Base-by-base conservation (phyloP, 1,140 invertebrate species). In the Ostrea denselamellosa region DNA sequence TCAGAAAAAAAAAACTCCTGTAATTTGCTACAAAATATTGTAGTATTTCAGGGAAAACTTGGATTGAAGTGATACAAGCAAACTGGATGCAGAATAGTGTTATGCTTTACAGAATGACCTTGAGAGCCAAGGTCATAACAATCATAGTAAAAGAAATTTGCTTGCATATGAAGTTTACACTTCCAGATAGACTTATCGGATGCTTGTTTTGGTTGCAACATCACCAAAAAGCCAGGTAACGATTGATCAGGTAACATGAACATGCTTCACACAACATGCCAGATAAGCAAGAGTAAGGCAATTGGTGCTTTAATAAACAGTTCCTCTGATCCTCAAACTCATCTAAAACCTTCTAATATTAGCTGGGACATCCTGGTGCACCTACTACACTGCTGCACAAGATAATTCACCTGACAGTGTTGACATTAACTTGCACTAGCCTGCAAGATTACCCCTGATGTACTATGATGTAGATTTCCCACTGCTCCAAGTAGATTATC, bases 231-330 rank as follows among this genome's bases (percentile, higher is more conserved):
- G 56, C 17, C n/a, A 17, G 14, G 14, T 62, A 62, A 1, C 14
- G 56, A 62, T 62, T 62, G 56, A 62, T 62, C 56, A 8, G 8
- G 68, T 77, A 77, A 77, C 28, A 44, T 77, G 68, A 77, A 77
- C 12, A 77, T 8, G 5, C 25, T 28, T 77, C 68, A 14, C 8
- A 77, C 68, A 77, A 62, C 2, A 17, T 62, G 56, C 56, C 34
- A 19, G 56, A 62, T 62, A 62, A 62, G 14, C 14, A 62, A 62
- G 56, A 62, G 17, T 17, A 7, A 62, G 56, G 56, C n/a, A 62
- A 62, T 62, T 62, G 56, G 56, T n/a, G 7, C 19, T 62, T 58
- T 44, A 44, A 1, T 44, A 44, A 44, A 44, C 34, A 44, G 34
- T 12, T 58, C 56, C 19, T 58, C 56, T 58, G 34, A 19, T 58